Evolutionary conservation across 2,888 invertebrate species (phyloP), one percentile per base, ranked within the genome.

Genomic region (Drosophila birchii): DNA sequence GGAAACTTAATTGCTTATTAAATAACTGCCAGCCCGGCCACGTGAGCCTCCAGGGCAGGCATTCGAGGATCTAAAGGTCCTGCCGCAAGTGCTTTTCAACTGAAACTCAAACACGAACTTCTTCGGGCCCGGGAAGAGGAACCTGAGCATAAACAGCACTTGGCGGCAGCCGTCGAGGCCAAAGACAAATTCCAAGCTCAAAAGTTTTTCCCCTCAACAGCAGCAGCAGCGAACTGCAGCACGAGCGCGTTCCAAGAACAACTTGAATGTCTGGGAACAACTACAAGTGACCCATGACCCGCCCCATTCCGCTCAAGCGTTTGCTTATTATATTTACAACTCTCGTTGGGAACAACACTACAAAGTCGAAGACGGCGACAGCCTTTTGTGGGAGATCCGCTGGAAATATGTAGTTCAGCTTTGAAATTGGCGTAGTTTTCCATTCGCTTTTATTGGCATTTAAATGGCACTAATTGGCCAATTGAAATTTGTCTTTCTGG

Each of bases 1-100:
- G 54, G 56, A 55, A 55, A 72, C 32, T 66, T 89, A 89, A 89
- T 88, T 88, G 81, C 83, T 77, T 89, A 87, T 89, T 80, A 86
- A 85, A 82, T 76, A 88, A 71, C 68, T 66, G 38, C 41, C 39
- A 75, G 51, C 34, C 47, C 11, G 60, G 68, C 62, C 70, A 58
- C 66, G 64, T 66, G 51, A 64, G 64, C 29, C 43, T 29, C 26
- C 34, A 14, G 74, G 74, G 23, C 26, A 44, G n/a, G 43, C 26
- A 53, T 36, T 16, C 51, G 51, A 18, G 23, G 43, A 44, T 29
- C 29, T 34, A 34, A 34, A 29, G 62, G 34, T 39, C 39, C 26
- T 36, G 74, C 67, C 54, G 57, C 64, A 74, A 82, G 73, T 59
- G 53, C 56, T 54, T 57, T 43, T 34, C 67, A 56, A 26, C 45